Evolutionary conservation across 2,888 invertebrate species (phyloP).

Genomic region (Hololepta plana): DNA sequence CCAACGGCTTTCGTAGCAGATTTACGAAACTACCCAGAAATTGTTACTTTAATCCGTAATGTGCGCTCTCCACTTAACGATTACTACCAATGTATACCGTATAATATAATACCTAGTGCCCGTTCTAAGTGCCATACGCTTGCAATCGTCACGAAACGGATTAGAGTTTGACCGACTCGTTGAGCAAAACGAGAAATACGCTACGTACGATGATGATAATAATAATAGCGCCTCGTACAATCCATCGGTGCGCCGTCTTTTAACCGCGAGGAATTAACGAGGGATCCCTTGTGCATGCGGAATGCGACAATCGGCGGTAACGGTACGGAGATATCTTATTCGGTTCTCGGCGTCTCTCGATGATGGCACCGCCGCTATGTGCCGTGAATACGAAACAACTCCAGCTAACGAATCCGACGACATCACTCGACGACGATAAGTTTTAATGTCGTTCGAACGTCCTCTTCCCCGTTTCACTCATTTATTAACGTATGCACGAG

Average conservation of each 20-base stretch:
- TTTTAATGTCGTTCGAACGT: no score
- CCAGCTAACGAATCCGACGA: no score
- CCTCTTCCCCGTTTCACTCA: no score
- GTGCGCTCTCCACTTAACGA: no score
- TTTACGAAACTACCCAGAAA: no score
- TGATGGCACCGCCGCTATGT: constrained; percentile 13
- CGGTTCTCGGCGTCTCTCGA: constrained; percentile 17
- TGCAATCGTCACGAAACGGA: constrained; percentile 16
- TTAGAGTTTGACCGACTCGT: constrained; percentile 17
- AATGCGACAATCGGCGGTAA: no score
- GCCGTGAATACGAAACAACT: constrained; percentile 16
- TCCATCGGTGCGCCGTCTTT: constrained; percentile 6
- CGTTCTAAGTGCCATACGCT: constrained; percentile 9
- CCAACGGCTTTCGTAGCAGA: no score
- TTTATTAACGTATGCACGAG: no score
- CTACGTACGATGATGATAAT: background rate
- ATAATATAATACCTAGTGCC: constrained; percentile 8
- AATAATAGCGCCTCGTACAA: background rate
- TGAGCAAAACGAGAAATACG: constrained; percentile 8
- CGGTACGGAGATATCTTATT: no score
- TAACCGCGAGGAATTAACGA: constrained; percentile 18
- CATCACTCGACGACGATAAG: no score
- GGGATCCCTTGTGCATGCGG: constrained; percentile 15
- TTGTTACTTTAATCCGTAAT: no score
- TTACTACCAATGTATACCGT: background rate